phyloP scores from a whole-genome alignment of 2,888 invertebrate species.

The Thymelicus lineola region DNA sequence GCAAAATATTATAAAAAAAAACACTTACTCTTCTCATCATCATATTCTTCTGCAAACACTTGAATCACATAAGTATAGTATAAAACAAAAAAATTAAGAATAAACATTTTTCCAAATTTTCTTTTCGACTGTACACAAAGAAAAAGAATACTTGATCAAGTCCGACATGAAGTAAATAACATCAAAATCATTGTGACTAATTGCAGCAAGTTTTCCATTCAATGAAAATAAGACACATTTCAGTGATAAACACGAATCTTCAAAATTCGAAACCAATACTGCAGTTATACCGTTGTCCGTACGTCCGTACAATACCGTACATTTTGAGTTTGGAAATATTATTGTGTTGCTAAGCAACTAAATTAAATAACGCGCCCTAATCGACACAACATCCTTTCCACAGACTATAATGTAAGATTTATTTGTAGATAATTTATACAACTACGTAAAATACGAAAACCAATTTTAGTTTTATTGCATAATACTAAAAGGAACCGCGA shows the following conservation, averaged over 20 bases:
- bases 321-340: slow-evolving; percentile 56
- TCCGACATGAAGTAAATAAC: neutral
- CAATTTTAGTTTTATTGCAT: neutral
- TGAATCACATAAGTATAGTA: slow-evolving; percentile 30
- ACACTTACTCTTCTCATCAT: slow-evolving; percentile 49
- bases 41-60: slow-evolving; percentile 41
- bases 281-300: slow-evolving; percentile 51
- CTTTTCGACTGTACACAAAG: slow-evolving; percentile 31
- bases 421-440: neutral
- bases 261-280: slow-evolving; percentile 32
- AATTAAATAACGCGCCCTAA: slow-evolving; percentile 75
- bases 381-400: neutral
- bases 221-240: slow-evolving; percentile 18
- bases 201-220: slow-evolving; percentile 1
- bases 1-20: neutral
- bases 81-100: slow-evolving; percentile 39
- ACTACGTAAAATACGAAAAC: neutral
- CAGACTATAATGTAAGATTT: slow-evolving; percentile 4
- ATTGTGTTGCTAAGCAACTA: slow-evolving; percentile 75
- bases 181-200: neutral
- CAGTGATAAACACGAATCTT: slow-evolving; percentile 38
- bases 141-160: slow-evolving; percentile 28
- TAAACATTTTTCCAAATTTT: slow-evolving; percentile 44
- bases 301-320: slow-evolving; percentile 62
- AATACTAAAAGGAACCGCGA: no score